Conservation (phyloP, 2,888 invertebrate genomes). For the Ennomos quercinarius region DNA sequence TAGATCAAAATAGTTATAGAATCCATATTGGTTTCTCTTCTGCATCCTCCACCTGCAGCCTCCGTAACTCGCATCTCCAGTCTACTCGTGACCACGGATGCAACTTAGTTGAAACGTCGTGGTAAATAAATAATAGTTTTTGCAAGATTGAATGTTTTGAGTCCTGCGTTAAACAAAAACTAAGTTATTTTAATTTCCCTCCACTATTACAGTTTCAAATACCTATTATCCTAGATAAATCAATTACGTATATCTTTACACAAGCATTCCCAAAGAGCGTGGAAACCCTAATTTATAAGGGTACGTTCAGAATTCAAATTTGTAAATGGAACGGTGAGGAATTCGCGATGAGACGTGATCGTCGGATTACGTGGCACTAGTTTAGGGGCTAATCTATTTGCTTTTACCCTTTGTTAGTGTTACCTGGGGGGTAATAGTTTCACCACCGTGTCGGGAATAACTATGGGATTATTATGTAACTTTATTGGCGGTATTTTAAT, state of each 20-base stretch:
- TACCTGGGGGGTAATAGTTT: slow-evolving; percentile 6
- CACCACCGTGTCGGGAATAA: neutral
- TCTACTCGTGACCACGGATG: no score
- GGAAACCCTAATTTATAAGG: slow-evolving; percentile 7
- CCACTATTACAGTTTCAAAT: neutral
- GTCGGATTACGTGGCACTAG: slow-evolving; percentile 14
- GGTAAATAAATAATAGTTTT: no score
- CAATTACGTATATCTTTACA: neutral
- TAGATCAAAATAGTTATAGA: no score
- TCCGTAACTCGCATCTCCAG: no score
- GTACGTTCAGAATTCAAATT: slow-evolving; percentile 33
- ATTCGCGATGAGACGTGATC: slow-evolving; percentile 26
- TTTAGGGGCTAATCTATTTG: slow-evolving; percentile 18
- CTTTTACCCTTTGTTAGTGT: slow-evolving; percentile 4
- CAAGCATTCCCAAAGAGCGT: neutral
- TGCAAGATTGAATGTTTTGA: no score
- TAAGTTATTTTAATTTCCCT: no score
- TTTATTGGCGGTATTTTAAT: no score
- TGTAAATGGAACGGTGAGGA: slow-evolving; percentile 30
- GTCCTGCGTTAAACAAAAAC: no score
- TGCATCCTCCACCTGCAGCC: no score
- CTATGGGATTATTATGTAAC: neutral
- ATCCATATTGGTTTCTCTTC: no score
- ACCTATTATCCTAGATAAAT: neutral
- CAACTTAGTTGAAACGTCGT: no score